Evolutionary conservation across 2,113 vertebrate genomes (phyloP).

Genomic region (Hyla sarda): DNA sequence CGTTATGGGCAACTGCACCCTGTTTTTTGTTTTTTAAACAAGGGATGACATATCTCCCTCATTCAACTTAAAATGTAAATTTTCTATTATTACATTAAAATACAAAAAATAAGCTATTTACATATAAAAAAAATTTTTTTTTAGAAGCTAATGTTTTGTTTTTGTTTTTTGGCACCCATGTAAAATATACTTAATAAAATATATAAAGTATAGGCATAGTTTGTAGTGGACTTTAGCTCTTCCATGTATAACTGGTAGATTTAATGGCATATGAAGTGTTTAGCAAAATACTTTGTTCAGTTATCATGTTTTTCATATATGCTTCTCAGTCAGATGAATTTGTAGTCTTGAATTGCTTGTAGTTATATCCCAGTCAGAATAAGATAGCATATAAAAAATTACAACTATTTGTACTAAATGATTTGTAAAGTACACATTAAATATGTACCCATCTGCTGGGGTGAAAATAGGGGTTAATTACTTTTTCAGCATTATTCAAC

Average conservation of each 20-base stretch:
- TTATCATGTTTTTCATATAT: constrained; percentile 12
- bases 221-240: not conserved
- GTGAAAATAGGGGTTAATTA: not conserved
- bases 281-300: not conserved
- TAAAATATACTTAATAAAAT: constrained; percentile 1
- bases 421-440: constrained; percentile 73
- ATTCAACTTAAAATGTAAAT: too few species aligned
- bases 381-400: not conserved
- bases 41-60: too few species aligned
- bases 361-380: not conserved
- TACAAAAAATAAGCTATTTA: too few species aligned
- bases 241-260: not conserved
- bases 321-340: too few species aligned
- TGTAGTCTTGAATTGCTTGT: too few species aligned
- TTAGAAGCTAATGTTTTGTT: not conserved
- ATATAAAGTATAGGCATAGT: not conserved
- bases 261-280: constrained; percentile 3
- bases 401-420: constrained; percentile 78
- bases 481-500: not conserved
- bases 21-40: too few species aligned
- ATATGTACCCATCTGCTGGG: not conserved
- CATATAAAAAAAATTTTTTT: not conserved
- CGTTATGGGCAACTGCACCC: too few species aligned
- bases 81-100: too few species aligned
- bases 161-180: not conserved